Evolutionary conservation across 1,140 invertebrate genomes (phyloP).

Genomic region (Lordiphosa collinella): DNA sequence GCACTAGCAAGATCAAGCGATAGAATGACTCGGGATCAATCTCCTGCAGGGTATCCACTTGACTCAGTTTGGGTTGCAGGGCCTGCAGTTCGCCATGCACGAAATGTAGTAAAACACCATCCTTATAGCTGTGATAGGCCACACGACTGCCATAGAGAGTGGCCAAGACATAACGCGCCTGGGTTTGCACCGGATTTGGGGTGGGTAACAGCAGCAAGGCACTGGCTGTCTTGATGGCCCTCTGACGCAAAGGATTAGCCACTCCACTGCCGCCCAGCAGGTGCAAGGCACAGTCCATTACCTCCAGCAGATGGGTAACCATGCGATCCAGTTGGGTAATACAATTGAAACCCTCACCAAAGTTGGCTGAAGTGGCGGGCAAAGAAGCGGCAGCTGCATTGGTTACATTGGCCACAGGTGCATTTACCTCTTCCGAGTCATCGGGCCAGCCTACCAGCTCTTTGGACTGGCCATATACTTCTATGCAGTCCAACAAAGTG

Average conservation of each 20-base stretch:
- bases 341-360: conserved; percentile 68
- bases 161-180: conserved; percentile 89
- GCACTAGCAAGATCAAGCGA: conserved; percentile 89
- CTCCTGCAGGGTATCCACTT: conserved; percentile 80
- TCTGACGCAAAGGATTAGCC: conserved; percentile 80
- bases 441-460: conserved; percentile 98
- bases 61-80: conserved; percentile 51
- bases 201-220: conserved; percentile 91
- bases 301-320: conserved; percentile 87
- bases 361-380: conserved; percentile 33
- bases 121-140: conserved; percentile 93
- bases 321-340: conserved; percentile 81
- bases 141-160: conserved; percentile 87
- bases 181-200: conserved; percentile 87
- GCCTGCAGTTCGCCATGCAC: conserved; percentile 86
- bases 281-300: conserved; percentile 85
- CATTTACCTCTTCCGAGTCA: conserved; percentile 90
- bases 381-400: conserved; percentile 12
- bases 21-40: conserved; percentile 96
- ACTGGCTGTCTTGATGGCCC: conserved; percentile 87
- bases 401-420: conserved; percentile 2
- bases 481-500: conserved; percentile 95
- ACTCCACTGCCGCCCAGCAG: conserved; percentile 70
- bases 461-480: conserved; percentile 96
- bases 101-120: conserved; percentile 90